Percentiles rank a stretch among this genome's conserved stretches.
These are phyloP conservation scores for Megalops atlanticus DNA, from an alignment of 2,113 vertebrate genomes.

Conservation along the genomic window DNA sequence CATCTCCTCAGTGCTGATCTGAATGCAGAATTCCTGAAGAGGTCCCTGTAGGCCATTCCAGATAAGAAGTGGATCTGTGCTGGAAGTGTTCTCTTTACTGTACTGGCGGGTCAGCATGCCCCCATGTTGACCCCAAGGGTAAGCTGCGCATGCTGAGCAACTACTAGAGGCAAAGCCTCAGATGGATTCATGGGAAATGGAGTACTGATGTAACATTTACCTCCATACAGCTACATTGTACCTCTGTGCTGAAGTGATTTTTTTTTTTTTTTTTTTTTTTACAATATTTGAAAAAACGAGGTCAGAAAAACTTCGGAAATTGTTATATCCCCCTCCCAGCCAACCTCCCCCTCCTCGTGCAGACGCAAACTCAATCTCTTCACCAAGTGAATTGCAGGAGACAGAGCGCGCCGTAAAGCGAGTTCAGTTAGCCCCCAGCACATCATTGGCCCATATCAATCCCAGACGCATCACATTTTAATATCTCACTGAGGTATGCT, in stretches of 20 bases:
- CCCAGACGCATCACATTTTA: slow-evolving; percentile 55
- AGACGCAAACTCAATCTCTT: slow-evolving; percentile 23
- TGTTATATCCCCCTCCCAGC: not conserved
- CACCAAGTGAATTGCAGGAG: slow-evolving; percentile 45
- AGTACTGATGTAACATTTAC: not conserved
- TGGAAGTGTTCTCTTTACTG: not conserved
- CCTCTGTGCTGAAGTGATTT: not conserved
- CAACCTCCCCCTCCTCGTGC: slow-evolving; percentile 6
- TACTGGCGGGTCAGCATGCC: not conserved
- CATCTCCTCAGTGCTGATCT: slow-evolving; percentile 56
- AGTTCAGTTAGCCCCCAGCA: slow-evolving; percentile 58
- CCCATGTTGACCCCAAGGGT: not conserved
- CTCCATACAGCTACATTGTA: not conserved
- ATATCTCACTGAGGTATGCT: slow-evolving; percentile 58
- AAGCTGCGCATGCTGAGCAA: too few relatives aligned
- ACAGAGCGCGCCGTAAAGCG: slow-evolving; percentile 46
- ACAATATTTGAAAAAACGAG: slow-evolving; percentile 14
- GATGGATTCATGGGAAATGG: not conserved
- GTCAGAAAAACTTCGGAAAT: slow-evolving; percentile 17
- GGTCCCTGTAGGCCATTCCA: not conserved
- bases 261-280: not conserved
- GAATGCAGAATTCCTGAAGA: slow-evolving; percentile 50
- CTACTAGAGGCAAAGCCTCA: not conserved
- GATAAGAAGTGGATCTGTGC: not conserved
- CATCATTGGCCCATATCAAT: not conserved